Evolutionary conservation across 2,797 vertebrate genomes (phyloP).

Genomic region (Crocodylus rhombifer): DNA sequence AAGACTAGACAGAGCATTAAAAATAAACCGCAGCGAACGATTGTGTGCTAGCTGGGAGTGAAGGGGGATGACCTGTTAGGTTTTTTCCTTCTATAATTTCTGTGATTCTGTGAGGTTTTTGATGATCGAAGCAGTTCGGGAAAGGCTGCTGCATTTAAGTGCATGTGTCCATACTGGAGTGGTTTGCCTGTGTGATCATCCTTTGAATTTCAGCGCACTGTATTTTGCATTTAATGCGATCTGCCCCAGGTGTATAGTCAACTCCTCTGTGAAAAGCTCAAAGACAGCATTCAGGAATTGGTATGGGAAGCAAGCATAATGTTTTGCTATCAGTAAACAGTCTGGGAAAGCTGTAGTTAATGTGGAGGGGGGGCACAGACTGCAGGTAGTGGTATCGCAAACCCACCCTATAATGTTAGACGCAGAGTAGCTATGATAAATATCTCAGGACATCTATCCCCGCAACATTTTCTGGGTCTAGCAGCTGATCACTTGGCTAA

Average conservation of each 20-base stretch:
- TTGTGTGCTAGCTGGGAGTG: background rate
- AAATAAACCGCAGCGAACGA: background rate
- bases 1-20: background rate
- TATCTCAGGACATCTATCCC: no score
- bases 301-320: background rate
- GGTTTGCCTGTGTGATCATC: slow-evolving; percentile 45
- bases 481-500: background rate
- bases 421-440: background rate
- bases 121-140: slow-evolving; percentile 16
- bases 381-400: background rate
- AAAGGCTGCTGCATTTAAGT: slow-evolving; percentile 61
- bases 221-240: slow-evolving; percentile 67
- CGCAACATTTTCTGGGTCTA: no score
- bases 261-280: slow-evolving; percentile 26
- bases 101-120: background rate
- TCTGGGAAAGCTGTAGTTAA: slow-evolving; percentile 14
- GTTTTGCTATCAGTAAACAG: slow-evolving; percentile 43
- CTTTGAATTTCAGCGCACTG: slow-evolving; percentile 62
- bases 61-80: background rate
- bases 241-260: slow-evolving; percentile 47
- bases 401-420: slow-evolving; percentile 19
- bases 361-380: background rate
- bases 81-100: background rate
- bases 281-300: slow-evolving; percentile 46
- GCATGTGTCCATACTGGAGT: slow-evolving; percentile 63